A percentile compares a stretch with the other conserved stretches of the same genome.
Evolutionary conservation across 2,888 invertebrate genomes (phyloP).

Genomic region (Machimus atricapillus): DNA sequence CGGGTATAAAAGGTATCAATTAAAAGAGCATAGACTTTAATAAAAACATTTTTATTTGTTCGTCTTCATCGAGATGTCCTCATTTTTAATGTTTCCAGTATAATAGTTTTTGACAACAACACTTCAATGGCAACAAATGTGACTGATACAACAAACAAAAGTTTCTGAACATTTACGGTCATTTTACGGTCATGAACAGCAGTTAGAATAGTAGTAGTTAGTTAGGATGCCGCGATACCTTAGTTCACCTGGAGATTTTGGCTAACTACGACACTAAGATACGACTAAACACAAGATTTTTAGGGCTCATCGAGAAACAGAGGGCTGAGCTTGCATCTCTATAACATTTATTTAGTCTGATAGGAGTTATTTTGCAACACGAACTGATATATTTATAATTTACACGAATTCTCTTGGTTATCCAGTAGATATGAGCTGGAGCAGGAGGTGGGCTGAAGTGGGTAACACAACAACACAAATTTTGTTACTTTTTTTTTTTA

Average conservation of each 20-base stretch:
- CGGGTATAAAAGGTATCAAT: neutral
- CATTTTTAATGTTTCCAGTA: slow-evolving; percentile 19
- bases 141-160: slow-evolving; percentile 25
- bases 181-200: slow-evolving; percentile 10
- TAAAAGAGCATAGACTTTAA: neutral
- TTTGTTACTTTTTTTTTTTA: neutral
- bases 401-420: neutral
- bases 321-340: neutral
- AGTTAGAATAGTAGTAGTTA: neutral
- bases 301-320: neutral
- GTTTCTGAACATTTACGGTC: slow-evolving; percentile 8
- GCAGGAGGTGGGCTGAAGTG: neutral
- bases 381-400: slow-evolving; percentile 1
- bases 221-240: slow-evolving; percentile 3
- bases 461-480: slow-evolving; percentile 31
- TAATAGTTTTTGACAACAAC: slow-evolving; percentile 36
- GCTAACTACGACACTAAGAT: neutral
- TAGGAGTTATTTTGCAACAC: neutral
- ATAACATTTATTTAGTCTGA: slow-evolving; percentile 1
- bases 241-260: neutral
- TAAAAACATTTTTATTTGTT: slow-evolving; percentile 36
- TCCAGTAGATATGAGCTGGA: neutral
- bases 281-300: neutral
- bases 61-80: neutral
- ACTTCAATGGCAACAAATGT: slow-evolving; percentile 33